Conservation (phyloP, 1,140 invertebrate genomes). For the Dolichoris vasculosae region DNA sequence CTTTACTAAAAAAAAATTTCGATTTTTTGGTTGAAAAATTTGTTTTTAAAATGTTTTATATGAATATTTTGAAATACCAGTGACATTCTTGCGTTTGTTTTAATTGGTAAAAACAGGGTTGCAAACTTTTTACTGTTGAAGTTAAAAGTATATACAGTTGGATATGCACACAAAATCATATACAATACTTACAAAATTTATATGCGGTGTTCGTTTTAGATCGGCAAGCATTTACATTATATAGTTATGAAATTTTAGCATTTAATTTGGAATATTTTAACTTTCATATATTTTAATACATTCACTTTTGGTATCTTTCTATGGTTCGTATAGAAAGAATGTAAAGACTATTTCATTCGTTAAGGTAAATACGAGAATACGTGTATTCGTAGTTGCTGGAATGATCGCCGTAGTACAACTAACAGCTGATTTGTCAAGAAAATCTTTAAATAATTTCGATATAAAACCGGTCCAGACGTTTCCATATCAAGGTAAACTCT, state of each 20-base stretch:
- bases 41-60: too few species aligned
- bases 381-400: not conserved
- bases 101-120: not conserved
- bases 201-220: too few species aligned
- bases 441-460: not conserved
- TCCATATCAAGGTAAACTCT: not conserved
- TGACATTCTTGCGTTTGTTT: not conserved
- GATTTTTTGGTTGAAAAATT: too few species aligned
- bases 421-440: slow-evolving; percentile 21
- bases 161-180: not conserved
- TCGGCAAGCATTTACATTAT: too few species aligned
- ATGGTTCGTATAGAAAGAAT: not conserved
- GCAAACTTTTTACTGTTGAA: not conserved
- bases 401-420: slow-evolving; percentile 2
- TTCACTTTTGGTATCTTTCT: not conserved
- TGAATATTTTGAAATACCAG: not conserved
- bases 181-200: not conserved
- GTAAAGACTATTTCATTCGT: not conserved
- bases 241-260: not conserved
- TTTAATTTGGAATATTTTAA: not conserved
- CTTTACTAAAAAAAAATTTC: too few species aligned
- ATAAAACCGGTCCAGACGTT: not conserved
- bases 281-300: not conserved
- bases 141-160: too few species aligned
- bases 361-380: not conserved